Evolutionary conservation across 1,140 invertebrate genomes (phyloP).

Genomic region (Oncopodura yosiiana): DNA sequence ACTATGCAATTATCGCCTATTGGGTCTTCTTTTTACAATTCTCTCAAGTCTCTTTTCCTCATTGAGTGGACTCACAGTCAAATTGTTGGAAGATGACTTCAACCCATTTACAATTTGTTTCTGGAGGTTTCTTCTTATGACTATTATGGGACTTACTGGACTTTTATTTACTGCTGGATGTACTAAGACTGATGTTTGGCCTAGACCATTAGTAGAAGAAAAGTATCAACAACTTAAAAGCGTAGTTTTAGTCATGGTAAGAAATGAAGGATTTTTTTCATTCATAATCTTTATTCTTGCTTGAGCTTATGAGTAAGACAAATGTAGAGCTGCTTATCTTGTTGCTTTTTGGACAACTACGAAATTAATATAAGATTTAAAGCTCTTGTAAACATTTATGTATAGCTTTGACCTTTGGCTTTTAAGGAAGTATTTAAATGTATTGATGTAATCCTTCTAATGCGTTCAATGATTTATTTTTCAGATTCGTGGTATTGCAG

Average conservation of each 20-base stretch:
- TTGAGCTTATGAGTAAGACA: not conserved
- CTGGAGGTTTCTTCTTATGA: slow-evolving; percentile 3
- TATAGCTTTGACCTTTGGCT: not conserved
- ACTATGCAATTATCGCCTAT: too few relatives aligned
- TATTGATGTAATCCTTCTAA: too few relatives aligned
- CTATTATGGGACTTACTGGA: not conserved
- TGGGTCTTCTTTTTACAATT: not conserved
- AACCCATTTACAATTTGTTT: slow-evolving; percentile 10
- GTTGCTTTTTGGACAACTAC: not conserved
- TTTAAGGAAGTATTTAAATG: too few relatives aligned
- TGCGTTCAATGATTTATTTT: slow-evolving; percentile 4
- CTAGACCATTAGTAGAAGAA: not conserved
- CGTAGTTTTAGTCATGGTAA: not conserved
- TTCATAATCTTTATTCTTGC: not conserved
- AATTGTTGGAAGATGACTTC: slow-evolving; percentile 7
- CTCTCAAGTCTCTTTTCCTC: not conserved
- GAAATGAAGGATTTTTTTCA: not conserved
- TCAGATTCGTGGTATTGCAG: slow-evolving; percentile 8
- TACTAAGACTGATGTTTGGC: not conserved
- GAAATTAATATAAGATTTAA: not conserved
- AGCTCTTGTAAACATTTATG: not conserved
- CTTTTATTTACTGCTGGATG: not conserved
- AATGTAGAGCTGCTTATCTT: too few relatives aligned
- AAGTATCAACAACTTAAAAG: slow-evolving; percentile 2
- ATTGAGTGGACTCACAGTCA: slow-evolving; percentile 6